Evolutionary conservation across 2,888 invertebrate genomes (phyloP), one percentile per base, ranked within the genome.

Genomic region (Chromoteleia sp.): DNA sequence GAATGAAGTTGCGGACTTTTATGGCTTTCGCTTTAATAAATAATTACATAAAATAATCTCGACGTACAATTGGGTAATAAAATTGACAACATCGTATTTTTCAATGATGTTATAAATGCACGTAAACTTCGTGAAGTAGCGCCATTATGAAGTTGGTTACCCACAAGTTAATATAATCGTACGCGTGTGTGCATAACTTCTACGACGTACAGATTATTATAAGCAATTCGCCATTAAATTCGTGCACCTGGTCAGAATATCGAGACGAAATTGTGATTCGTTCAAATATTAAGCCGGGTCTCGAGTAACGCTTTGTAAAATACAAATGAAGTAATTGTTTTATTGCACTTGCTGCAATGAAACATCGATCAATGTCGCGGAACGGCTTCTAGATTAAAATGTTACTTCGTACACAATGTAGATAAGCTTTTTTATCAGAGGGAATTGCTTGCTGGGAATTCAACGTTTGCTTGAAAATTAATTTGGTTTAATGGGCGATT

Each of bases 401-500:
- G 71, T 71, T 59, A 36, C 71, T 71, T 71, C 10, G 50, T 41
- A 29, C 36, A 59, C 59, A 29, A 71, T 59, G 8, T 50, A 30
- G 14, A 30, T 59, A 58, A 25, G 25, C 19, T 36, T 50, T 61
- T 71, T 59, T 56, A 41, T 29, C 25, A n/a, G 14, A 30, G 29
- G 14, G 6, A 41, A 58, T 58, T 39, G 56, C 21, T 61, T 25
- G 10, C 21, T 12, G 36, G 39, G 19, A 50, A 50, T 50, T 36
- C 39, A 50, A 15, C 50, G n/a, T 29, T 58, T 12, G 39, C 41
- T 25, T 15, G 45, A 41, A 73, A 59, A 59, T 73, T 59, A 73
- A 73, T 73, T 61, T 12, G 12, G 29, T 36, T 73, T 73, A 73
- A 73, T 41, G 41, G 61, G 7, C 52, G 43, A 73, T 73, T 73